A percentile compares a stretch with the other conserved stretches of the same genome.
phyloP scores from a whole-genome alignment of 2,113 vertebrate species.

The Equus quagga region DNA sequence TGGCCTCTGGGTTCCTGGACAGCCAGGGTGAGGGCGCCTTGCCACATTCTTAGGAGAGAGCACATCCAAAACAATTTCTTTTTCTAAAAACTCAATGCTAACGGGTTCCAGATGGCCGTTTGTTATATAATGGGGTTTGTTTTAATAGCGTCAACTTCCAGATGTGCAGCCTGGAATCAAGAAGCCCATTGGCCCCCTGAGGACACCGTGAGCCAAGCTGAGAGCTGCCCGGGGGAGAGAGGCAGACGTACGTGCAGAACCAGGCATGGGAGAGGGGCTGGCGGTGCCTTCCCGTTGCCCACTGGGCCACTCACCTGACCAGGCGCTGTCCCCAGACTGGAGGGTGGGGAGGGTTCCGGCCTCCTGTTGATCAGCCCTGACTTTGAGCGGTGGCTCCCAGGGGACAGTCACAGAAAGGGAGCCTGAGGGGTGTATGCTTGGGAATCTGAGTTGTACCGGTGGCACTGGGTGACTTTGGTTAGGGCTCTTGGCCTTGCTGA shows the following conservation, averaged over 20 bases:
- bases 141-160: constrained; percentile 84
- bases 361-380: not conserved
- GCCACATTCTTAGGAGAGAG: constrained; percentile 82
- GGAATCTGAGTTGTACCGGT: not conserved
- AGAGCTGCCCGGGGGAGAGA: constrained; percentile 56
- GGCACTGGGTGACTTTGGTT: not conserved
- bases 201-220: constrained; percentile 64
- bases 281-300: not conserved
- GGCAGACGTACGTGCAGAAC: not conserved
- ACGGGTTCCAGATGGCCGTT: constrained; percentile 81
- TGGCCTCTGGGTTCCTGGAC: constrained; percentile 74
- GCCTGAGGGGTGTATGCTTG: not conserved
- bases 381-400: not conserved
- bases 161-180: constrained; percentile 85
- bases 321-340: not conserved
- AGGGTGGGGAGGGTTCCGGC: accelerated
- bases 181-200: constrained; percentile 80
- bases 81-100: constrained; percentile 80
- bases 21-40: constrained; percentile 66
- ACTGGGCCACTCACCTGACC: constrained; percentile 21
- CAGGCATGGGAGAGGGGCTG: not conserved
- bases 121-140: constrained; percentile 85
- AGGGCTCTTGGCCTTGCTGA: not conserved
- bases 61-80: constrained; percentile 83
- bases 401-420: not conserved